Base-by-base conservation (phyloP, 2,113 vertebrate genomes). In the Callocephalon fimbriatum region DNA sequence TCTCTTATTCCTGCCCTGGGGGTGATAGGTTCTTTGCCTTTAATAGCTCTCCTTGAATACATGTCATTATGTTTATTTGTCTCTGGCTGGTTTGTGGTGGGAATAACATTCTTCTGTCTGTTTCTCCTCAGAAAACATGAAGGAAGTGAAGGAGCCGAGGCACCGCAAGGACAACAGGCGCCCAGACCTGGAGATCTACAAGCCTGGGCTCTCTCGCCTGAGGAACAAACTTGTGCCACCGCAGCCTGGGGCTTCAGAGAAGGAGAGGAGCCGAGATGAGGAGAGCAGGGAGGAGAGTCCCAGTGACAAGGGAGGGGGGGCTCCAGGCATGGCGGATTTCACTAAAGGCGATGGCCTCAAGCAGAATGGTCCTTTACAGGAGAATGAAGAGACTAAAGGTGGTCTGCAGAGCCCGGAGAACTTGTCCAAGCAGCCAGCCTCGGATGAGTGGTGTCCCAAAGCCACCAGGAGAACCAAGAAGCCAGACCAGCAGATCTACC, bases 401-500 rank as follows among this genome's bases (percentile, higher is more conserved):
- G 8, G 79, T 53, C 35, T 78, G 87, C 97, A 26, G 63, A 90
- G 71, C 75, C 97, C 83, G 54, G 92, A 94, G 45, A 95, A 93
- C 68, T 66, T 61, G 26, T 56, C 86, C 40, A 97, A 38, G 62
- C 89, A 92, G 74, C 78, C 66, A 6, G 5, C 23, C 37, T 53
- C 18, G 3, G 98, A 98, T 73, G 97, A 98, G 20, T 93, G 76
- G 85, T 97, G 98, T 88, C 88, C 98, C 31, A 99, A 98, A 81
- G 97, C 96, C 17, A 91, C 97, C 53, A 98, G 98, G 88, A 99
- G 98, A 97, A 92, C 97, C 38, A 99, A 98, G 77, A 99, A 99
- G 94, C 99, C 99, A 1, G 99, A 99, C 96, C 97, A 99, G 83
- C 99, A 99, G 97, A 99, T 99, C 92, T 99, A 99, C 97, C 99